These are phyloP conservation scores for Hyalella azteca DNA, from an alignment of 2,888 invertebrate genomes.

Conservation along the genomic window DNA sequence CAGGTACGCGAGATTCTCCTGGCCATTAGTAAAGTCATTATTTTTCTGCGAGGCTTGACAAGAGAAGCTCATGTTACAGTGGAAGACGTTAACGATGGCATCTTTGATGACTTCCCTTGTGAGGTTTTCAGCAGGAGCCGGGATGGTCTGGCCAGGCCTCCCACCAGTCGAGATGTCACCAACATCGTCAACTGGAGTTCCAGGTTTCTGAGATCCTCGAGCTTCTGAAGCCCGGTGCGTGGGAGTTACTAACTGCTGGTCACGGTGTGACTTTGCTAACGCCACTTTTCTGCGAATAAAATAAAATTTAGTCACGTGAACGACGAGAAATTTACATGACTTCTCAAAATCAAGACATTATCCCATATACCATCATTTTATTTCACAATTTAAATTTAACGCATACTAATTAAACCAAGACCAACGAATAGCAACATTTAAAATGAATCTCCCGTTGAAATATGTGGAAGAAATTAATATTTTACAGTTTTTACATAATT, in stretches of 20 bases:
- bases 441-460: too few species aligned
- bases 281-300: not conserved
- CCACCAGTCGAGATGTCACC: not conserved
- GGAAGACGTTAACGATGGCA: conserved; percentile 1
- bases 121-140: conserved; percentile 19
- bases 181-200: not conserved
- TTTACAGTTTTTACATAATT: too few species aligned
- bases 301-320: not conserved
- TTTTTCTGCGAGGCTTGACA: not conserved
- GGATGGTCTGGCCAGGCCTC: too few species aligned
- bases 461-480: too few species aligned
- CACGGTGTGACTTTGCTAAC: not conserved
- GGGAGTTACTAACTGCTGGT: not conserved
- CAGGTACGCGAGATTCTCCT: not conserved
- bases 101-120: conserved; percentile 1
- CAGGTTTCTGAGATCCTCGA: not conserved
- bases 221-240: not conserved
- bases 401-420: too few species aligned
- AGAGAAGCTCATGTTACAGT: not conserved
- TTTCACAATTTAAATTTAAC: too few species aligned
- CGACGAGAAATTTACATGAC: too few species aligned
- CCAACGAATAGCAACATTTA: too few species aligned
- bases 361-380: too few species aligned
- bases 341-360: too few species aligned
- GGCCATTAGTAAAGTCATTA: not conserved